These are phyloP conservation scores for Zootoca vivipara DNA, from an alignment of 2,113 vertebrate species.

Conservation along the genomic window DNA sequence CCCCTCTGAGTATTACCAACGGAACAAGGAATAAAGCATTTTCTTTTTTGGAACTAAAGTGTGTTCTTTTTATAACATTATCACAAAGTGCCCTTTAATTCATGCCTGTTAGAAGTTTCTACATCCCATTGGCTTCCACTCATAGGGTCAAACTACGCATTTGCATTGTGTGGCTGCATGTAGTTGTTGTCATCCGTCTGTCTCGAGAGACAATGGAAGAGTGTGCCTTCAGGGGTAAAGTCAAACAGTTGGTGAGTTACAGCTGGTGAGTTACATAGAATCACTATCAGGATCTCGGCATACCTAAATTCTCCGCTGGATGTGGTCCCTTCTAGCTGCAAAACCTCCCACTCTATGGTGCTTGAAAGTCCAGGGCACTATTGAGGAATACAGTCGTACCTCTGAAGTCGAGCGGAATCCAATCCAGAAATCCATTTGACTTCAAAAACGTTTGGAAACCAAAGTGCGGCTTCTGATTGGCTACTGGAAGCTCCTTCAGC, in stretches of 20 bases:
- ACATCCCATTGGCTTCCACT: background rate
- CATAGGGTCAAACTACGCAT: background rate
- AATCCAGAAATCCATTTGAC: too few relatives aligned
- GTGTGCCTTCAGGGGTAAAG: too few relatives aligned
- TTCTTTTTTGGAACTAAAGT: constrained; percentile 10
- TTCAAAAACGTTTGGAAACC: too few relatives aligned
- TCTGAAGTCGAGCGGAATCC: too few relatives aligned
- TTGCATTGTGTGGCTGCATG: background rate
- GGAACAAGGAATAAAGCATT: constrained; percentile 58
- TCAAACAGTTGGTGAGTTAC: too few relatives aligned
- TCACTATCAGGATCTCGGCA: background rate
- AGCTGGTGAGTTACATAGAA: too few relatives aligned
- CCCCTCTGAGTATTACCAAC: constrained; percentile 45
- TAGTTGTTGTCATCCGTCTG: background rate
- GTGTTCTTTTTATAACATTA: background rate
- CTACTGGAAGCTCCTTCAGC: too few relatives aligned
- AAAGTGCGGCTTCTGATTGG: too few relatives aligned
- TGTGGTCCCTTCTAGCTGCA: background rate
- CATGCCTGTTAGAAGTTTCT: background rate
- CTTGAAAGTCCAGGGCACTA: background rate
- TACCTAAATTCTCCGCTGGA: background rate
- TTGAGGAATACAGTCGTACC: background rate
- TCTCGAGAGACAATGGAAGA: too few relatives aligned
- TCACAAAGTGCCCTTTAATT: background rate
- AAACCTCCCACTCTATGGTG: background rate